Evolutionary conservation across 2,888 invertebrate species (phyloP).

Genomic region (Eristalis intricaria): DNA sequence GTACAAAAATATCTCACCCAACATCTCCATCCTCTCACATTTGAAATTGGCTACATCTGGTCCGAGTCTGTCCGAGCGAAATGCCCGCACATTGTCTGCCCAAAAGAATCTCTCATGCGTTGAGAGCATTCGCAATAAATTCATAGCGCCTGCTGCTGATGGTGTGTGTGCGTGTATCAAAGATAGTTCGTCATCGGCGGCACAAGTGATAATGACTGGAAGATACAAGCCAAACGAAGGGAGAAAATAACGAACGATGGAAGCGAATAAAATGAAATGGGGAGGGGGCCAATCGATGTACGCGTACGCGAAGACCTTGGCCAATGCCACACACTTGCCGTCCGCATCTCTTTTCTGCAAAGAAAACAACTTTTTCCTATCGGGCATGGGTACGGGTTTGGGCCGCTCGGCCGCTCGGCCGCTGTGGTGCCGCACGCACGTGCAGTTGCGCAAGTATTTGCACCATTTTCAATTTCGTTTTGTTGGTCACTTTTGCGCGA

Average conservation of each 20-base stretch:
- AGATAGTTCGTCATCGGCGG: constrained; percentile 3
- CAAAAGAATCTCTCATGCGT: not conserved
- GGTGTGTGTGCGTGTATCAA: not conserved
- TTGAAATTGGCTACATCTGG: constrained; percentile 18
- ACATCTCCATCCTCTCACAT: not conserved
- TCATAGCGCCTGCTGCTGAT: not conserved
- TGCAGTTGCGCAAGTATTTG: constrained; percentile 45
- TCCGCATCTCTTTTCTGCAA: not conserved
- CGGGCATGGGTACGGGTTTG: not conserved
- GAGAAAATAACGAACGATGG: not conserved
- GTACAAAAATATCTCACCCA: not conserved
- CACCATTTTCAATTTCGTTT: constrained; percentile 23
- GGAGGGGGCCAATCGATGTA: not conserved
- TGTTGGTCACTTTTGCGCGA: not conserved
- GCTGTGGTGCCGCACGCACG: constrained; percentile 42
- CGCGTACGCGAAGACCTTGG: constrained; percentile 23
- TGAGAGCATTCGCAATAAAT: not conserved
- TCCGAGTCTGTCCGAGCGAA: not conserved
- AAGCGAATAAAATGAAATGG: not conserved
- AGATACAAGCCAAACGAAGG: constrained; percentile 5
- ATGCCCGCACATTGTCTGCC: not conserved
- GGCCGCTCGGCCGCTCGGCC: not conserved
- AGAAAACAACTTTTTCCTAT: constrained; percentile 24
- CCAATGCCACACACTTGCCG: constrained; percentile 29
- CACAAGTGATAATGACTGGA: constrained; percentile 17